These are phyloP conservation scores for Solenopsis invicta DNA, from an alignment of 1,140 invertebrate genomes.

Conservation along the genomic window DNA sequence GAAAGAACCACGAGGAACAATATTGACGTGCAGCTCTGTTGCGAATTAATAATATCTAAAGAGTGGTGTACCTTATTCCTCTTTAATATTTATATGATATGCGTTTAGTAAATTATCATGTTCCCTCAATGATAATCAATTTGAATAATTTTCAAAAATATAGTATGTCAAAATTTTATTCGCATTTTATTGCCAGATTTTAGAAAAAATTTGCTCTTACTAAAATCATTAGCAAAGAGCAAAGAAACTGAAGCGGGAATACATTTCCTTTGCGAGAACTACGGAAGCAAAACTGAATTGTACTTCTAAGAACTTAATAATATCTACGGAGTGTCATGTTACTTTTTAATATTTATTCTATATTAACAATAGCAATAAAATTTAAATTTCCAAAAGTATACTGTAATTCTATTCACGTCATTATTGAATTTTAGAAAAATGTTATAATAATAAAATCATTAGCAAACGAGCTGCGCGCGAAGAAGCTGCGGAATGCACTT, in stretches of 20 bases:
- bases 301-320: too few relatives aligned
- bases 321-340: too few relatives aligned
- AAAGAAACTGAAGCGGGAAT: not conserved
- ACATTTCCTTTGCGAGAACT: not conserved
- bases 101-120: not conserved
- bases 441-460: not conserved
- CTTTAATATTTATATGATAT: not conserved
- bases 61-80: not conserved
- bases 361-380: not conserved
- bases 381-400: not conserved
- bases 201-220: not conserved
- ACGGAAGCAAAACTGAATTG: too few relatives aligned
- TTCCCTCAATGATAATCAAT: not conserved
- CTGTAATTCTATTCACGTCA: not conserved
- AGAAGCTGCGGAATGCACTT: not conserved
- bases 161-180: not conserved
- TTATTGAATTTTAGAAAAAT: not conserved
- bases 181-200: not conserved
- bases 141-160: not conserved
- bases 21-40: not conserved
- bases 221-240: not conserved
- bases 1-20: not conserved
- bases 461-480: not conserved
- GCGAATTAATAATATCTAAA: not conserved
- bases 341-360: too few relatives aligned